Evolutionary conservation across 2,113 vertebrate genomes (phyloP).

Genomic region (Crotalus viridis): DNA sequence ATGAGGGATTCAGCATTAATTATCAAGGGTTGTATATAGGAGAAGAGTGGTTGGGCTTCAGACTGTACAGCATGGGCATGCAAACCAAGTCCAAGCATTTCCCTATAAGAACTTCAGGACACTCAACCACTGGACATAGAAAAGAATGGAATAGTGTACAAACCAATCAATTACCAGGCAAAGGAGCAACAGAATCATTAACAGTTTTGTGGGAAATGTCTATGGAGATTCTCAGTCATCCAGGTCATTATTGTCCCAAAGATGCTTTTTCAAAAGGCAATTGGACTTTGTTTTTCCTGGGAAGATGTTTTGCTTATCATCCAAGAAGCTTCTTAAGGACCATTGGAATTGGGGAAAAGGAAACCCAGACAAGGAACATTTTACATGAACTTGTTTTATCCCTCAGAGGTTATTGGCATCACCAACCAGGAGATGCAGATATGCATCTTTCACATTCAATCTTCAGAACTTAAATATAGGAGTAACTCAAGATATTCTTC

Average conservation of each 20-base stretch:
- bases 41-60: neutral
- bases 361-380: neutral
- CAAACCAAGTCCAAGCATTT: neutral
- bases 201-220: neutral
- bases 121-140: neutral
- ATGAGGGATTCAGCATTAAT: neutral
- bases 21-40: neutral
- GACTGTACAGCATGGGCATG: neutral
- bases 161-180: too few species aligned
- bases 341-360: neutral
- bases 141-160: neutral
- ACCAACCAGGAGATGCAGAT: neutral
- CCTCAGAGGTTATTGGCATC: neutral
- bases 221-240: neutral
- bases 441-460: neutral
- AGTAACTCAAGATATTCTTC: neutral
- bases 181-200: neutral
- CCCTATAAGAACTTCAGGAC: neutral
- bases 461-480: neutral
- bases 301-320: neutral
- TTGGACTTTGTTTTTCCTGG: neutral
- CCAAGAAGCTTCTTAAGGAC: neutral
- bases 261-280: neutral
- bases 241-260: neutral
- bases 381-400: neutral